Conservation (phyloP, 2,113 vertebrate species). For the Ophthalmolycus amberensis region DNA sequence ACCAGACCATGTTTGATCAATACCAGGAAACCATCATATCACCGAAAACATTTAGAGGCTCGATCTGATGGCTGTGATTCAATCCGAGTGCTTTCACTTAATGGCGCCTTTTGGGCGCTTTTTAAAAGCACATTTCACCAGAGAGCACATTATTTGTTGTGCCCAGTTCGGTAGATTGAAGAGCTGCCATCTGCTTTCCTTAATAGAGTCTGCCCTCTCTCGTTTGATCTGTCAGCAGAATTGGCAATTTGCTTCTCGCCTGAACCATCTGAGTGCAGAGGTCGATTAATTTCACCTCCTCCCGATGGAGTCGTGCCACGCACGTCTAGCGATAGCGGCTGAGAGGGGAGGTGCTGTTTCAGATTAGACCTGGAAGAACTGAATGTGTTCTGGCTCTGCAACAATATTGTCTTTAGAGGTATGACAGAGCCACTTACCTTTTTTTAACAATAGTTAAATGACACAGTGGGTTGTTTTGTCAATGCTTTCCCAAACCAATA, state of each 20-base stretch:
- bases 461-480: background rate
- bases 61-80: background rate
- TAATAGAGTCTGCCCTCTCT: conserved; percentile 18
- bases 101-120: background rate
- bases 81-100: conserved; percentile 4
- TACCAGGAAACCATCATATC: background rate
- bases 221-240: conserved; percentile 40
- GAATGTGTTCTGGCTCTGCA: background rate
- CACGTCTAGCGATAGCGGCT: background rate
- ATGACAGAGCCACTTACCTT: background rate
- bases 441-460: background rate
- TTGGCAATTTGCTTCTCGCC: conserved; percentile 36
- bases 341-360: background rate
- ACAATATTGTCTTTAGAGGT: background rate
- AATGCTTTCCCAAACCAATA: background rate
- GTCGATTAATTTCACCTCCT: conserved; percentile 41
- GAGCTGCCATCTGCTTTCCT: conserved; percentile 25
- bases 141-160: background rate
- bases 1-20: background rate
- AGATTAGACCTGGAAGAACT: conserved; percentile 3
- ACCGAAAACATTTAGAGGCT: conserved; percentile 4
- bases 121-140: conserved; percentile 1
- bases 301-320: conserved; percentile 13
- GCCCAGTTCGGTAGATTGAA: conserved; percentile 2
- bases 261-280: conserved; percentile 8